Conservation (phyloP, 2,113 vertebrate species). For the Sorex araneus region DNA sequence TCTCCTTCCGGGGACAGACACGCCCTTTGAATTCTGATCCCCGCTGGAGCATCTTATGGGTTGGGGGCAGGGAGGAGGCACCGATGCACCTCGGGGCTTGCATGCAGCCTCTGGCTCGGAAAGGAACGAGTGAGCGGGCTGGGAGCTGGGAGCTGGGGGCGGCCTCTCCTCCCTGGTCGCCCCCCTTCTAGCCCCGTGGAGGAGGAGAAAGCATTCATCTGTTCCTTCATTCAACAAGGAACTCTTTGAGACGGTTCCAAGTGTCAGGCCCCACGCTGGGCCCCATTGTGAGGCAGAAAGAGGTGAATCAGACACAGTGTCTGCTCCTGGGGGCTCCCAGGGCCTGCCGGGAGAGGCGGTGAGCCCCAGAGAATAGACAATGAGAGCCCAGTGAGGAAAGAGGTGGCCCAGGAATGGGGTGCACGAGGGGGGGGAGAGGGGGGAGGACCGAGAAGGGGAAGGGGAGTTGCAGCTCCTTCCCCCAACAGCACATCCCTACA, state of each 20-base stretch:
- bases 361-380: constrained; percentile 58
- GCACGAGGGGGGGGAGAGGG: not conserved
- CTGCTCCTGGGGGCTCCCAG: constrained; percentile 44
- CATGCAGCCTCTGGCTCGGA: not conserved
- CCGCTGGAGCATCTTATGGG: not conserved
- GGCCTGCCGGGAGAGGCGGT: constrained; percentile 32
- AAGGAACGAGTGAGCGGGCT: too few species aligned
- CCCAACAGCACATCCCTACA: not conserved
- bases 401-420: constrained; percentile 37
- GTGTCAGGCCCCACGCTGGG: constrained; percentile 75
- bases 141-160: too few species aligned
- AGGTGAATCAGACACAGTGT: constrained; percentile 76
- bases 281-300: constrained; percentile 68
- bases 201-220: constrained; percentile 79
- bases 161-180: constrained; percentile 25
- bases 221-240: constrained; percentile 77
- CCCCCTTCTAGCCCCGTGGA: constrained; percentile 29
- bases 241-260: constrained; percentile 82
- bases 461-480: not conserved
- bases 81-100: not conserved
- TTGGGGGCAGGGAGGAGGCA: not conserved
- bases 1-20: not conserved
- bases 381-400: constrained; percentile 55
- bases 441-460: not conserved
- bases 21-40: not conserved